Evolutionary conservation across 2,888 invertebrate species (phyloP).

Genomic region (Eupelmus urozonus): DNA sequence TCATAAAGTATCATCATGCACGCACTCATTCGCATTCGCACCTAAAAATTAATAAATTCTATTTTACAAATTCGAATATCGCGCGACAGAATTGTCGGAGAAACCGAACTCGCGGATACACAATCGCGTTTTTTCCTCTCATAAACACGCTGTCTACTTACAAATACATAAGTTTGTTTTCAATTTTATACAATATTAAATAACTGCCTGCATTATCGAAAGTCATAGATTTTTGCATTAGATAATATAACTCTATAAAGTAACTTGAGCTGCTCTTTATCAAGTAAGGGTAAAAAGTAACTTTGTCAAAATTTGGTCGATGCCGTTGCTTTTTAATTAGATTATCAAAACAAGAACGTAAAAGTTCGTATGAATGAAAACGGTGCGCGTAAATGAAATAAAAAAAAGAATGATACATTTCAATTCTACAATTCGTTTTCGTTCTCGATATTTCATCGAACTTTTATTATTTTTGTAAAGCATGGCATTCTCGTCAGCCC

Average conservation of each 20-base stretch:
- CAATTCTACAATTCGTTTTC: conserved; percentile 10
- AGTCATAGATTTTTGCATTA: conserved; percentile 39
- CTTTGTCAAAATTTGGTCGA: conserved; percentile 46
- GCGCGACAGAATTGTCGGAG: conserved; percentile 61
- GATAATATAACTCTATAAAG: conserved; percentile 45
- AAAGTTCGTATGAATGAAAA: conserved; percentile 37
- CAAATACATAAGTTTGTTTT: conserved; percentile 62
- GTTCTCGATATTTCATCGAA: conserved; percentile 41
- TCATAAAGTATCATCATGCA: conserved; percentile 36
- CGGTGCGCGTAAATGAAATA: conserved; percentile 8
- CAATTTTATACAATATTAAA: conserved; percentile 71
- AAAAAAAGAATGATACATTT: conserved; percentile 13
- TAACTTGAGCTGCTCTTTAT: conserved; percentile 19
- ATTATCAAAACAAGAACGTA: conserved; percentile 33
- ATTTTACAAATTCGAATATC: conserved; percentile 73
- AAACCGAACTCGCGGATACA: conserved; percentile 59
- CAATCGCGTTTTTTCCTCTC: conserved; percentile 51
- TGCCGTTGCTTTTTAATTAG: conserved; percentile 21
- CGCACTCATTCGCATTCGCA: conserved; percentile 60
- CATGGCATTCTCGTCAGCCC: conserved; percentile 36
- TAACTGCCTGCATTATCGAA: conserved; percentile 60
- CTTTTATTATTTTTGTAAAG: conserved; percentile 25
- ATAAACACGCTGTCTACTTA: conserved; percentile 64
- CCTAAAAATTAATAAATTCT: conserved; percentile 70
- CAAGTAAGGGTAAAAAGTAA: conserved; percentile 14